Evolutionary conservation across 2,113 vertebrate species (phyloP), one percentile per base, ranked within the genome.

Genomic region (Trinectes maculatus): DNA sequence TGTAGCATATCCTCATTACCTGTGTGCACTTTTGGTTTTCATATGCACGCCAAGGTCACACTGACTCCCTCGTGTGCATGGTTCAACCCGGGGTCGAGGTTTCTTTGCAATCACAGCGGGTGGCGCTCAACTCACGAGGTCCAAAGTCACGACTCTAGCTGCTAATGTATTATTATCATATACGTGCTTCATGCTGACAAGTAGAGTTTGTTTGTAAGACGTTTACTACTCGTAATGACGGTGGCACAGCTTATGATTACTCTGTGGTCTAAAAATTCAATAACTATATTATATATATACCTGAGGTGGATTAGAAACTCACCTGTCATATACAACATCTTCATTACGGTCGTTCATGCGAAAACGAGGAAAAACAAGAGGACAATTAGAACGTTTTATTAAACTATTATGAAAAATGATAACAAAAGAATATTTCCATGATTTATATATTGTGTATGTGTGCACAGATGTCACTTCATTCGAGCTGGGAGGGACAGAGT

Each of bases 1-100:
- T 70, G 60, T 40, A 28, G 12, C 0, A 10, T 57, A 36, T 37
- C 16, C 29, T 36, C 25, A 34, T 47, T 43, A 42, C 24, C 19
- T 63, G 65, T 37, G 4, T 26, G 40, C 3, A 22, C 19, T 47
- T 64, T 65, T 40, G 9, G 37, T 19, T 55, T 77, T 28, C 7
- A 19, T 53, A 21, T 25, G 58, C 49, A 56, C 54, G 46, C 31
- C 55, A 74, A 83, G 69, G 69, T 87, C 53, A 40, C 52, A 28
- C 24, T 51, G 40, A 56, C 53, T 61, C 29, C 15, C 44, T 7
- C 1, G 3, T 42, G 39, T 48, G 34, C 31, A 52, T 28, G 22
- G 65, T 53, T 69, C 44, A 56, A 40, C 26, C 16, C 9, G 4
- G 3, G 46, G 48, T 59, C 36, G 19, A 61, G 21, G 53, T 19